These are phyloP conservation scores for Scaptomyza polygonia DNA, from an alignment of 2,888 invertebrate genomes.

Conservation along the genomic window DNA sequence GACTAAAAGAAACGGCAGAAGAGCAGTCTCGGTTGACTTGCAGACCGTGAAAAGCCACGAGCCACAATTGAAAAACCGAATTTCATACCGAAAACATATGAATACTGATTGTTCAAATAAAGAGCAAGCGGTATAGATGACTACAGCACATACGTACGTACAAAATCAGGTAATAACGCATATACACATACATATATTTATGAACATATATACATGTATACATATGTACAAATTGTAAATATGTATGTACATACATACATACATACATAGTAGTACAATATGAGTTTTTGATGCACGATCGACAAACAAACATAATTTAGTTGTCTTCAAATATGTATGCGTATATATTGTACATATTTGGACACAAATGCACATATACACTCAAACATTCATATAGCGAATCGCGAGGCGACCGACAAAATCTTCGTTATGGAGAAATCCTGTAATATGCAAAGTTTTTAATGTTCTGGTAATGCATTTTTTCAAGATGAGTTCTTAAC, in stretches of 20 bases:
- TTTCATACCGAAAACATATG: constrained; percentile 79
- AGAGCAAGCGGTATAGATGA: constrained; percentile 53
- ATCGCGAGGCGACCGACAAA: not conserved
- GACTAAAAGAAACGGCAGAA: constrained; percentile 77
- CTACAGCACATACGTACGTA: constrained; percentile 27
- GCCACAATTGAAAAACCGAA: constrained; percentile 83
- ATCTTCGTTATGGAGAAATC: not conserved
- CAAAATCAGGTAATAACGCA: constrained; percentile 24
- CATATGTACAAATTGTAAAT: not conserved
- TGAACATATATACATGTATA: not conserved
- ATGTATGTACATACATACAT: not conserved
- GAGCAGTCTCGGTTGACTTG: constrained; percentile 81
- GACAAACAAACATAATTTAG: not conserved
- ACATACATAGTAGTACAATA: too few relatives aligned
- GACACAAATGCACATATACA: not conserved
- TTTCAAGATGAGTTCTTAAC: too few relatives aligned
- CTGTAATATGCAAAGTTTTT: not conserved
- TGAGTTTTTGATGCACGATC: constrained; percentile 6
- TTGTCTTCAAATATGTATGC: not conserved
- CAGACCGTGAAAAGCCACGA: constrained; percentile 84
- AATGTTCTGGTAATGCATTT: too few relatives aligned
- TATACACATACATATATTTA: not conserved
- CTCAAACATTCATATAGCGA: not conserved
- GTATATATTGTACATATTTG: not conserved
- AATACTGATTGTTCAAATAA: constrained; percentile 76